Evolutionary conservation across 2,888 invertebrate genomes (phyloP), one percentile per base, ranked within the genome.

Genomic region (Dryococelus australis): DNA sequence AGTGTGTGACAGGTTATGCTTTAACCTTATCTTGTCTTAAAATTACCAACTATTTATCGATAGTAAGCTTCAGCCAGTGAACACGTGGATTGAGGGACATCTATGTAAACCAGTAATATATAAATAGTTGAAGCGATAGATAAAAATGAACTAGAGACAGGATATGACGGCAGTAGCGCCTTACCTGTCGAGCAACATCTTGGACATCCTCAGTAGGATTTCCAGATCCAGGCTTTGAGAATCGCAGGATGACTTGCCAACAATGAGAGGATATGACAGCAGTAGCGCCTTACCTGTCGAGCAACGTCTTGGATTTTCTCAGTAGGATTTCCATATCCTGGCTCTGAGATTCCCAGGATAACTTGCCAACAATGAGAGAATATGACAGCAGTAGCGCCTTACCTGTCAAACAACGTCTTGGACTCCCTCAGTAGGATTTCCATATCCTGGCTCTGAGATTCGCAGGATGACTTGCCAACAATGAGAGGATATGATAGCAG

Each of bases 391-490:
- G 28, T 8, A 35, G 10, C 10, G n/a, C 79, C 89, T 90, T 90
- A 91, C 88, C 91, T 90, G 86, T 92, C 92, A 53, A 92, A 90
- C 28, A 91, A 90, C 20, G 92, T 92, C 89, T 92, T 92, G 86
- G 92, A 92, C 89, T 92, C 91, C 85, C 92, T 90, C 65, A 92
- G 90, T 43, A 91, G 91, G 53, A 92, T 92, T 88, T 92, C 92
- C 20, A 92, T 91, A 86, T 92, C 92, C 84, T 91, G 91, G 87
- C 91, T 91, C 88, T 91, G 91, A n/a, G 91, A 90, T 43, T 91
- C 91, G 86, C 91, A 90, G 43, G 91, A 91, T 43, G 91, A 91
- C 89, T 91, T 92, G 88, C 91, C 92, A 89, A 92, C 88, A 35
- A n/a, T n/a, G 35, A 47, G 12, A 35, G 83, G 28, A 27, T 86